phyloP scores from a whole-genome alignment of 2,797 vertebrate genomes.

The Tragelaphus oryx region DNA sequence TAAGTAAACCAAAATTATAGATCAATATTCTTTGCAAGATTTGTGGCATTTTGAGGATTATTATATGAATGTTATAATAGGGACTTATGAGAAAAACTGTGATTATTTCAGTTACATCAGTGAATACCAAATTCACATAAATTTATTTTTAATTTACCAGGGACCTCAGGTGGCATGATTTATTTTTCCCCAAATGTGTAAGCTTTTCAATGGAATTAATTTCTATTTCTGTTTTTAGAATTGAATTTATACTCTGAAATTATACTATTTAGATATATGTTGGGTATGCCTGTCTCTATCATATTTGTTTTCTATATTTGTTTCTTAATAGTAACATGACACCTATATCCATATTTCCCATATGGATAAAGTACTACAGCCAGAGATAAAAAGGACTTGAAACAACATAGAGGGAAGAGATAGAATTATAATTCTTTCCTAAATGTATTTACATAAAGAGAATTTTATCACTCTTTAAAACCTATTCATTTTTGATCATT shows the following conservation, averaged over 20 bases:
- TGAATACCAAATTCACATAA: background rate
- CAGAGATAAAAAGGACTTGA: background rate
- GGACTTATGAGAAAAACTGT: background rate
- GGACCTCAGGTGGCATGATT: background rate
- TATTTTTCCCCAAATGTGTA: background rate
- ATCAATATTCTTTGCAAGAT: background rate
- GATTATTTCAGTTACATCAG: background rate
- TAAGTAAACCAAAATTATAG: background rate
- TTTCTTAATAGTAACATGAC: background rate
- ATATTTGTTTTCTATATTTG: background rate
- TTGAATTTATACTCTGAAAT: background rate
- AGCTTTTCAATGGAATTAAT: background rate
- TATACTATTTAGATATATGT: background rate
- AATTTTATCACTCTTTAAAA: background rate
- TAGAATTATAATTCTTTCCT: background rate
- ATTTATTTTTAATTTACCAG: background rate
- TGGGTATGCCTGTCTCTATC: background rate
- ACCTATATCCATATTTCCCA: background rate
- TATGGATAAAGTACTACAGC: background rate
- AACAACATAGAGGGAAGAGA: background rate
- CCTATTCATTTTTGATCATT: background rate
- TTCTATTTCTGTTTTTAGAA: background rate
- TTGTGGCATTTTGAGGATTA: background rate
- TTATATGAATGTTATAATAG: background rate
- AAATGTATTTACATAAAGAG: background rate